phyloP scores from a whole-genome alignment of 2,888 invertebrate species.

The Charanyca ferruginea region DNA sequence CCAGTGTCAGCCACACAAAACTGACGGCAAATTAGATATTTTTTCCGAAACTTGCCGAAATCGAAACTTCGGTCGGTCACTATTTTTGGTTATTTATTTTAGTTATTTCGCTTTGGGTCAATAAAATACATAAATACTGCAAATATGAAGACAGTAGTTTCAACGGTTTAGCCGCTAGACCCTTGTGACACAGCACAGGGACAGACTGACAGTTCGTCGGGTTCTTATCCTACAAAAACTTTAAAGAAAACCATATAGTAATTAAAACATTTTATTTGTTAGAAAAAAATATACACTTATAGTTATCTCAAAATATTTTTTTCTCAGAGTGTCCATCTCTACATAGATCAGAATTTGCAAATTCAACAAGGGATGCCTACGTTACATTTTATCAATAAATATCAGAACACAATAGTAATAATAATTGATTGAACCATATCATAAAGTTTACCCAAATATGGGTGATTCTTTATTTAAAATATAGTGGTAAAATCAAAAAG shows the following conservation, averaged over 20 bases:
- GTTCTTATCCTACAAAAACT: too few species aligned
- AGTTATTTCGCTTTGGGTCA: too few species aligned
- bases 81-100: too few species aligned
- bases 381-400: conserved; percentile 59
- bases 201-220: too few species aligned
- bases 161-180: too few species aligned
- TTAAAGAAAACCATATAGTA: conserved; percentile 50
- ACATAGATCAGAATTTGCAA: conserved; percentile 81
- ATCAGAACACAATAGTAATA: conserved; percentile 48
- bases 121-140: too few species aligned
- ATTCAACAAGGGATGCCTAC: conserved; percentile 54
- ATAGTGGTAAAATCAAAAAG: conserved; percentile 2
- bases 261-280: conserved; percentile 75
- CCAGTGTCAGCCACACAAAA: too few species aligned
- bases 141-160: too few species aligned
- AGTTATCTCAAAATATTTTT: conserved; percentile 81
- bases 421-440: conserved; percentile 10
- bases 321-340: conserved; percentile 70
- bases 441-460: conserved; percentile 22
- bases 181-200: too few species aligned
- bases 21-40: too few species aligned
- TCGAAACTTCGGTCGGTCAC: too few species aligned
- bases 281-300: conserved; percentile 84
- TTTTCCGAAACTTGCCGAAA: too few species aligned
- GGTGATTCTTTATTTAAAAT: conserved; percentile 1